Conservation (phyloP, 2,888 invertebrate genomes). For the Erebia aethiops region DNA sequence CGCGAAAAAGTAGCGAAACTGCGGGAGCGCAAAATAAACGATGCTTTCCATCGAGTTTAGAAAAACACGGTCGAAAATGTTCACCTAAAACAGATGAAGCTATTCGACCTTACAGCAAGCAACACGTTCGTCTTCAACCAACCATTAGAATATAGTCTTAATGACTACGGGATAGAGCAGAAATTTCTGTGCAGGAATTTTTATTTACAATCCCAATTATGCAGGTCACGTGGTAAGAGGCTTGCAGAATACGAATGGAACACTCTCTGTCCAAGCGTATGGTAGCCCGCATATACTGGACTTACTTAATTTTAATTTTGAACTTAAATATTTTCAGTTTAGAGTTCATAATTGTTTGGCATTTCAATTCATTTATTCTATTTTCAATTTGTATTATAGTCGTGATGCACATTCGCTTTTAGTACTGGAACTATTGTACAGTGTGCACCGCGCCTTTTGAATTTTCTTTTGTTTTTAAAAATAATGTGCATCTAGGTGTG, state of each 20-base stretch:
- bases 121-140: constrained; percentile 21
- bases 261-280: constrained; percentile 35
- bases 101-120: constrained; percentile 36
- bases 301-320: constrained; percentile 11
- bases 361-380: constrained; percentile 23
- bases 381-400: constrained; percentile 35
- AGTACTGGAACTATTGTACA: constrained; percentile 23
- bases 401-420: constrained; percentile 35
- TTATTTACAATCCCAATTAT: constrained; percentile 40
- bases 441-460: constrained; percentile 1
- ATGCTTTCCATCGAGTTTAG: constrained; percentile 37
- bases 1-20: constrained; percentile 27
- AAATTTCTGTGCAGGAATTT: constrained; percentile 19
- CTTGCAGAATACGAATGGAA: constrained; percentile 47
- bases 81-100: constrained; percentile 50
- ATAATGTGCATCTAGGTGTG: constrained; percentile 12
- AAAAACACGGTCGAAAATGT: constrained; percentile 49
- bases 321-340: constrained; percentile 12
- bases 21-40: constrained; percentile 26
- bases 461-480: constrained; percentile 15
- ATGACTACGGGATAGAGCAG: neutral
- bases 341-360: constrained; percentile 7
- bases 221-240: constrained; percentile 46
- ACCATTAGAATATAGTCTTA: constrained; percentile 18
- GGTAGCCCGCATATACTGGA: constrained; percentile 32